Base-by-base conservation (phyloP, 2,113 vertebrate species). In the Turdus rufiventris region DNA sequence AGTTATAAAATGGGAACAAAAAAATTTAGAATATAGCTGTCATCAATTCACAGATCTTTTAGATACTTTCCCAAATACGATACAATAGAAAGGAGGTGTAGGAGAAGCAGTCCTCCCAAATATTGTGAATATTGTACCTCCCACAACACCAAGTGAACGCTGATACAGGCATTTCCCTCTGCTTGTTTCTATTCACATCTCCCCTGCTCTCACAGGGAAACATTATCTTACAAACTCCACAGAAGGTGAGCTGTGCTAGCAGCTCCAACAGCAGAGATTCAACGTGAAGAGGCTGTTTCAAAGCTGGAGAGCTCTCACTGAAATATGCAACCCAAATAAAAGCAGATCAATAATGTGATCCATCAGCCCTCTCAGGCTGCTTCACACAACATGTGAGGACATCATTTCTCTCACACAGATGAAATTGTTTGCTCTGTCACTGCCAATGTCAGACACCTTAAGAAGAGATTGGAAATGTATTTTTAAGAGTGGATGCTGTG, bases 121-220 rank as follows among this genome's bases (percentile, higher is more conserved):
- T 10, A 10, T 6, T 6, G 2, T 19, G 2, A 2, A 18, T 36
- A 54, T 2, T 2, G 0, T 5, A 29, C 7, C 31, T 76, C 84
- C 63, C 60, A 71, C 43, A 72, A 20, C 56, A 74, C 14, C n/a
- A 34, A 24, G 43, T 6, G 36, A 91, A 53, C 0, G 7, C 26
- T 34, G 33, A 56, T 3, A 67, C 17, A 70, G 20, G 40, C 6
- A 17, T 54, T 23, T 43, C 3, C 28, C 54, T 57, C 8, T 14
- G 1, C 20, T 47, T 75, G 16, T 29, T 58, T 19, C 62, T 60
- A 13, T 11, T 48, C 40, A 21, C 14, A 60, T 53, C 68, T 84
- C 51, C 53, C 28, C 48, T 33, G 19, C 65, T 72, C 66, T 36
- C 63, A 53, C 73, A 47, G 10, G 24, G 54, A 87, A 82, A 58